Evolutionary conservation across 2,113 vertebrate species (phyloP), one percentile per base, ranked within the genome.

Genomic region (Osmerus eperlanus): DNA sequence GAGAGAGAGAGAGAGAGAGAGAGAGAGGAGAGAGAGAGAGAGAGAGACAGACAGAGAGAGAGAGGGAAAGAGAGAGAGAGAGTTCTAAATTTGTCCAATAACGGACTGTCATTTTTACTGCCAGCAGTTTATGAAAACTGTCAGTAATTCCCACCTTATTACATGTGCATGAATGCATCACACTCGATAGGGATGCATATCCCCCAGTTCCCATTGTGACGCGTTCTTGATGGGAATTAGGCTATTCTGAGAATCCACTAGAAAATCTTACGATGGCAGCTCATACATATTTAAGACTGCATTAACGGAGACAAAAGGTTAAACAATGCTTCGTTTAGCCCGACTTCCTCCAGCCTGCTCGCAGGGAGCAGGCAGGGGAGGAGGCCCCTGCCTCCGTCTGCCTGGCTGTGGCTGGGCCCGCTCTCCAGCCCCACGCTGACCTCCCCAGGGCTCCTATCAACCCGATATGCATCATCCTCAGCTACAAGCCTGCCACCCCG

Each of bases 61-160:
- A 47, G 41, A 47, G 41, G 11, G 8, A 11, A 2, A 1, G 9
- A 47, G 11, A 12, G 41, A 47, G 41, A 12, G 41, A 47, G 41
- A 47, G 41, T 8, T 63, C 58, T n/a, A 62, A 51, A 72, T 73
- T 81, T 9, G 18, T 21, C 32, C 4, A 36, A 18, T 29, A 36
- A 59, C 19, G 68, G 72, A 41, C 19, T 53, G 52, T 58, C 54
- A 76, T 67, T 74, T 75, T 68, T 60, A 55, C 70, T 25, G 41
- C 53, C n/a, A 71, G 67, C 28, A 54, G n/a, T 70, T 79, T 74
- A 36, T 70, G 60, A 53, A 55, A 51, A 65, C 51, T 65, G 16
- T 73, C 29, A 66, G 68, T 65, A 60, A 72, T 65, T 74, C 32
- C 58, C 55, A 65, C 71, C 69, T 72, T 67, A 71, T 79, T 68